Base-by-base conservation (phyloP, 2,888 invertebrate genomes). In the Palloptera scutellata region DNA sequence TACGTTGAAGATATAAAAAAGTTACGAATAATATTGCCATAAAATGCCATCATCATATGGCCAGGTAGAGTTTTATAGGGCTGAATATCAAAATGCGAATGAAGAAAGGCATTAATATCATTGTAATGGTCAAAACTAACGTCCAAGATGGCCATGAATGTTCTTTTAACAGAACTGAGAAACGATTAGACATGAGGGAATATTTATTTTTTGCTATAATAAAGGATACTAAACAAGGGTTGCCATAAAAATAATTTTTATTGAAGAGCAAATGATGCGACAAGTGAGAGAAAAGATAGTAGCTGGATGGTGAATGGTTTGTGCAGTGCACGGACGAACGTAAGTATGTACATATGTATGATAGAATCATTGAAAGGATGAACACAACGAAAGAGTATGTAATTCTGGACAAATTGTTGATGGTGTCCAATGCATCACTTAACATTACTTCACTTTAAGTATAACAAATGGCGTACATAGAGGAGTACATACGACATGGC, bases 201-300 rank as follows among this genome's bases (percentile, higher is more conserved):
- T n/a, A n/a, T n/a, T 19, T 19, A 11, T 6, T 15, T 8, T 19
- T 54, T 12, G 17, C 41, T 12, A 11, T 12, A n/a, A n/a, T n/a
- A 53, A 53, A 61, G 53, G 61, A 61, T 19, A 61, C 61, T 53
- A 17, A 63, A 63, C 54, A 63, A 63, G 54, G 55, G 45, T 43
- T 54, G 43, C 55, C 54, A 43, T 63, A 54, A 63, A 63, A 63
- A 54, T 63, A 20, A 63, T 55, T 63, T 63, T 63, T 63, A 63
- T 63, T 42, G 55, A n/a, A 9, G 63, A 54, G 15, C 54, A 63
- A 55, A 63, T 63, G 55, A 43, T 17, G 15, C 41, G 17, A 53
- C 15, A 43, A 53, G 30, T 52, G n/a, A n/a, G 30, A 48, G 51
- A 51, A 61, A n/a, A 11, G 57, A 40, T 30, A 40, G 30, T 30